Evolutionary conservation across 2,888 invertebrate species (phyloP), one percentile per base, ranked within the genome.

Genomic region (Halocaridina rubra): DNA sequence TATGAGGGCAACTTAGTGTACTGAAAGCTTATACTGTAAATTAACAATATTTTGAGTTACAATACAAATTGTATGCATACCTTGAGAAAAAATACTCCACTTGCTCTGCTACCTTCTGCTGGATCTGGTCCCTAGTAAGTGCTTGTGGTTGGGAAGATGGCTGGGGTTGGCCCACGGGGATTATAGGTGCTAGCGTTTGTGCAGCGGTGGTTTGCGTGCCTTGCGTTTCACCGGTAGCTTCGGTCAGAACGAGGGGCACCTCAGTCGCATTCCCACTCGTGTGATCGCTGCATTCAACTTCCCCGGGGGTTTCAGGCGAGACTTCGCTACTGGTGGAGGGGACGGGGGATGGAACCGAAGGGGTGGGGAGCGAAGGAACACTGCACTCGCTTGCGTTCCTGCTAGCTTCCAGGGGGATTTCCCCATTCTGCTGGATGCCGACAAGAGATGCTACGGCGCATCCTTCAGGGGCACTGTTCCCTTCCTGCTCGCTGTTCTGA

Each of bases 41-140:
- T n/a, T n/a, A n/a, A n/a, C n/a, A n/a, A n/a, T n/a, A n/a, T n/a
- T n/a, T n/a, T n/a, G n/a, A n/a, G n/a, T n/a, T n/a, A n/a, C n/a
- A n/a, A n/a, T n/a, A n/a, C n/a, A n/a, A n/a, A n/a, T n/a, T n/a
- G n/a, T n/a, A n/a, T n/a, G 22, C 30, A 10, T 91, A 96, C 96
- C 96, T 94, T 90, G 96, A 96, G 92, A 97, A 96, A 91, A 96
- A 97, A 91, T 96, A 96, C 92, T 97, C 96, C 90, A 97, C 93
- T 91, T 96, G 96, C 81, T 94, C 93, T 89, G 95, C 94, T 90
- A 97, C 93, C 93, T 95, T 93, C 90, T 94, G 94, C 91, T 95
- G 95, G 71, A 96, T 92, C 91, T 95, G 94, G 89, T 95, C 94
- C 90, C 95, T 92, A 88, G 95, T 93, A 92, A 86, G 91, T 91